Evolutionary conservation across 2,888 invertebrate species (phyloP).

Genomic region (Eupithecia subumbrata): DNA sequence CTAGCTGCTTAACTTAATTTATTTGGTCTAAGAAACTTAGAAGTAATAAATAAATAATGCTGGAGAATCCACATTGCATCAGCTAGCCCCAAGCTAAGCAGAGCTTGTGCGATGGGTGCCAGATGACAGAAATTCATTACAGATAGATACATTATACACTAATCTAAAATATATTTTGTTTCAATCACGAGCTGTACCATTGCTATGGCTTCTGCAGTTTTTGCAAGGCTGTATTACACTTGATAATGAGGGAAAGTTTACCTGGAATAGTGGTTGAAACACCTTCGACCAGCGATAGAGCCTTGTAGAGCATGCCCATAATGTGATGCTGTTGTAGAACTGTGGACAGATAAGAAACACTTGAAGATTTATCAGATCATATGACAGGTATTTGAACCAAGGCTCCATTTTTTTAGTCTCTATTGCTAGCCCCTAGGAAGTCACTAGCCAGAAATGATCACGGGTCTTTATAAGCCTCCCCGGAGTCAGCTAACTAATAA

Average conservation of each 20-base stretch:
- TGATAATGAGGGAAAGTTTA: conserved; percentile 41
- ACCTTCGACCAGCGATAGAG: conserved; percentile 88
- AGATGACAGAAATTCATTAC: too few relatives aligned
- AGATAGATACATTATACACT: too few relatives aligned
- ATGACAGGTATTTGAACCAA: background rate
- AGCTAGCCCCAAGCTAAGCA: too few relatives aligned
- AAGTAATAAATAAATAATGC: too few relatives aligned
- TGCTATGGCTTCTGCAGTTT: too few relatives aligned
- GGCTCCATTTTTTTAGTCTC: background rate
- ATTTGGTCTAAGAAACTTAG: too few relatives aligned
- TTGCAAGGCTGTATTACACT: background rate
- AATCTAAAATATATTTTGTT: too few relatives aligned
- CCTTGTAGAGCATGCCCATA: conserved; percentile 92
- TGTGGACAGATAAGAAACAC: conserved; percentile 54
- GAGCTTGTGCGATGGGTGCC: too few relatives aligned
- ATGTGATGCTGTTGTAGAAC: conserved; percentile 90
- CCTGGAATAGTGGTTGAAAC: conserved; percentile 58
- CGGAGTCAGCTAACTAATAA: background rate
- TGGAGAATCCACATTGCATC: too few relatives aligned
- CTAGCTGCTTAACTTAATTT: too few relatives aligned
- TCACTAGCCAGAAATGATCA: background rate
- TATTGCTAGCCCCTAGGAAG: background rate
- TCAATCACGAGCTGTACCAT: too few relatives aligned
- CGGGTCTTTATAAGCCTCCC: background rate
- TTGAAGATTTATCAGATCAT: background rate